Conservation (phyloP, 2,113 vertebrate genomes). For the Aepyceros melampus region DNA sequence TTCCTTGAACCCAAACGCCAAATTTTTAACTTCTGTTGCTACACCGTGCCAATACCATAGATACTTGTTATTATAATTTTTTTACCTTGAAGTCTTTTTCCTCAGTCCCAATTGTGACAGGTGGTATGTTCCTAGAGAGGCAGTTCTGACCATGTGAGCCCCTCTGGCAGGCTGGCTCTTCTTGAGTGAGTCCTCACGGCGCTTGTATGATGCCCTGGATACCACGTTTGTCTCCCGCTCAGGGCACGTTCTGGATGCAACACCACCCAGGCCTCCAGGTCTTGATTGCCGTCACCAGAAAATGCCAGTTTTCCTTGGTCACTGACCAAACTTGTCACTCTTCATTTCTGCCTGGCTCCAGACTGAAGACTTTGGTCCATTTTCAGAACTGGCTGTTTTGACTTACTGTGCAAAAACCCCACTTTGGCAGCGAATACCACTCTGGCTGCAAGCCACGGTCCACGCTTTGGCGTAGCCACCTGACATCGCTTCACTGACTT, state of each 20-base stretch:
- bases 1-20: not conserved
- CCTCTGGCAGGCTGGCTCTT: not conserved
- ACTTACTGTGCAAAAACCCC: not conserved
- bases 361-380: not conserved
- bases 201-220: not conserved
- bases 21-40: not conserved
- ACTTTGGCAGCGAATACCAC: not conserved
- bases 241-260: not conserved
- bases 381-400: slow-evolving; percentile 8
- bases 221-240: not conserved
- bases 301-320: not conserved
- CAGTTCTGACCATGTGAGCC: not conserved
- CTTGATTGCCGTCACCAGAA: not conserved
- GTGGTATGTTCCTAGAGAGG: not conserved
- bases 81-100: not conserved
- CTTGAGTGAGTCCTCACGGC: not conserved
- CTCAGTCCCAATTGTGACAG: not conserved
- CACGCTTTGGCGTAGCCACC: not conserved
- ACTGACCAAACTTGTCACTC: not conserved
- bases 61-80: not conserved
- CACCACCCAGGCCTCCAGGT: not conserved
- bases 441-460: not conserved
- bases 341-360: slow-evolving; percentile 16
- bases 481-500: not conserved
- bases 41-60: not conserved